Evolutionary conservation across 1,140 invertebrate genomes (phyloP).

Genomic region (Drosophila nigromelanica): DNA sequence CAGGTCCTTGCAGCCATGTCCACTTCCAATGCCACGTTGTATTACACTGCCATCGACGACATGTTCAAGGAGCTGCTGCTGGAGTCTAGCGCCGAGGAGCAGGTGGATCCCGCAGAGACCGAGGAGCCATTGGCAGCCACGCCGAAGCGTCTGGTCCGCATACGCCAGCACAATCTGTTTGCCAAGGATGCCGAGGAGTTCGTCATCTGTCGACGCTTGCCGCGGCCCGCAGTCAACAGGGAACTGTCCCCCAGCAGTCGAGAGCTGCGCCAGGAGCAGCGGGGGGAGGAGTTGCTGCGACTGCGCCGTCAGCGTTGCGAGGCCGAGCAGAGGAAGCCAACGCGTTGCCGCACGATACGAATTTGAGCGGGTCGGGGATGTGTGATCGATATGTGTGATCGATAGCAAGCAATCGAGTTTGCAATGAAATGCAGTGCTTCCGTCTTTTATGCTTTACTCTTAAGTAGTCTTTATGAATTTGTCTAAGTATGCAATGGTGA

Average conservation of each 20-base stretch:
- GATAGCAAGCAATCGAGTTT: constrained; percentile 21
- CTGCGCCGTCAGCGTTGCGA: constrained; percentile 31
- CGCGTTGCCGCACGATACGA: constrained; percentile 43
- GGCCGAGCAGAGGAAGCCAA: constrained; percentile 12
- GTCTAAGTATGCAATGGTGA: constrained; percentile 57
- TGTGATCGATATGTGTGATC: constrained; percentile 14
- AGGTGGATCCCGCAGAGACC: background rate
- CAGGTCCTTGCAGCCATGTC: constrained; percentile 60
- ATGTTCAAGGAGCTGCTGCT: constrained; percentile 56
- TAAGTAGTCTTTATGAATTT: constrained; percentile 19
- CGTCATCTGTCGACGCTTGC: constrained; percentile 45
- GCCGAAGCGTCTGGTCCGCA: constrained; percentile 51
- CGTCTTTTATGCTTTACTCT: constrained; percentile 57
- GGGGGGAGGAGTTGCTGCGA: constrained; percentile 30
- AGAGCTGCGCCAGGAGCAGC: constrained; percentile 28
- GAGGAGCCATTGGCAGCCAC: constrained; percentile 31
- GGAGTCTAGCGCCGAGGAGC: constrained; percentile 21
- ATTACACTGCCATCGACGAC: constrained; percentile 59
- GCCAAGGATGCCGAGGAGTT: constrained; percentile 37
- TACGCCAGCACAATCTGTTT: constrained; percentile 61
- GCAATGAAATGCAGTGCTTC: constrained; percentile 51
- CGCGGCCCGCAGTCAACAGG: background rate
- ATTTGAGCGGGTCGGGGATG: constrained; percentile 22
- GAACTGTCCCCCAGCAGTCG: constrained; percentile 31
- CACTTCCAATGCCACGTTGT: constrained; percentile 51